A percentile compares a stretch with the other conserved stretches of the same genome.
Evolutionary conservation across 2,113 vertebrate genomes (phyloP).

Genomic region (Nothoprocta perdicaria): DNA sequence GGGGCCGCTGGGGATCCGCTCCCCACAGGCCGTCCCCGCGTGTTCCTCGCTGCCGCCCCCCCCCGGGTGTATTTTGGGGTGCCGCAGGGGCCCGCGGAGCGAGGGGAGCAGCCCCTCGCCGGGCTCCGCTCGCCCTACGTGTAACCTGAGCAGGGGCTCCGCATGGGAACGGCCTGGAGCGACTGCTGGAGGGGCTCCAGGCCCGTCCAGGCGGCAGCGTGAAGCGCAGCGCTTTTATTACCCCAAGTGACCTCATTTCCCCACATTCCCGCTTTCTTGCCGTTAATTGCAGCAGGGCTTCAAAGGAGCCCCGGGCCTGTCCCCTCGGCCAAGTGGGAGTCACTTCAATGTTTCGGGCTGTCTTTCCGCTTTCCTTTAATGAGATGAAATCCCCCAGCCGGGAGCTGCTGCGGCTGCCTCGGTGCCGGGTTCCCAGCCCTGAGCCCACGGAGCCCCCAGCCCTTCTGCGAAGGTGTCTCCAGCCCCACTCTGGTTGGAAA

Average conservation of each 20-base stretch:
- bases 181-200: neutral
- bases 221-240: constrained; percentile 1
- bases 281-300: constrained; percentile 43
- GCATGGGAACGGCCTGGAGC: neutral
- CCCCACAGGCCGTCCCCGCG: neutral
- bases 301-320: neutral
- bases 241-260: constrained; percentile 56
- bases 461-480: neutral
- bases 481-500: neutral
- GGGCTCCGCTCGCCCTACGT: too few species aligned
- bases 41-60: neutral
- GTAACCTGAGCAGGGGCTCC: neutral
- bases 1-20: neutral
- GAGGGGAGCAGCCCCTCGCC: too few species aligned
- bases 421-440: neutral
- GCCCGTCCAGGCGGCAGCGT: neutral
- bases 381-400: constrained; percentile 24
- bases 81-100: too few species aligned
- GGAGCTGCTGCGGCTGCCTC: neutral
- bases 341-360: neutral
- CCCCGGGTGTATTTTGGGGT: too few species aligned
- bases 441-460: accelerated
- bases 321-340: constrained; percentile 46
- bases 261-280: neutral
- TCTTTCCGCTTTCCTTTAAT: constrained; percentile 37